phyloP scores from a whole-genome alignment of 2,888 invertebrate species.

The Ophion costatus region DNA sequence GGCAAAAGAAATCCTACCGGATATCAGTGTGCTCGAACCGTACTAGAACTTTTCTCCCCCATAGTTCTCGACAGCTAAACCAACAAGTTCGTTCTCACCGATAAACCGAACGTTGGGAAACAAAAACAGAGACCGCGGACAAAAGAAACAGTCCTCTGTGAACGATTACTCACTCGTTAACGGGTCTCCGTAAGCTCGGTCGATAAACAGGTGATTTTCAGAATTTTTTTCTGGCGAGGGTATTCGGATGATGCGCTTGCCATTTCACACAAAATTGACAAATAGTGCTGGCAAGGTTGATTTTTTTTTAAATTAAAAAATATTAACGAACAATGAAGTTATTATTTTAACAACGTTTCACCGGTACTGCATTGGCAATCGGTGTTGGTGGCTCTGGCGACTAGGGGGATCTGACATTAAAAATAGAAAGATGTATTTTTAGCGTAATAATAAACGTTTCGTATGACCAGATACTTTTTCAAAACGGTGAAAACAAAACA shows the following conservation, averaged over 20 bases:
- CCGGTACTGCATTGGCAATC: no score
- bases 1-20: constrained; percentile 30
- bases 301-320: neutral
- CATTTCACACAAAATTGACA: neutral
- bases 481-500: no score
- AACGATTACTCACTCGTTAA: constrained; percentile 44
- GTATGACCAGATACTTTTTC: no score
- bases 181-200: neutral
- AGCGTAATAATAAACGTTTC: no score
- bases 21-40: constrained; percentile 28
- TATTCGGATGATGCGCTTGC: neutral
- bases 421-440: no score
- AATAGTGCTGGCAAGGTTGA: neutral
- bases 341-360: no score
- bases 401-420: no score
- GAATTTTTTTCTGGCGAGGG: neutral
- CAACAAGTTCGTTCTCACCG: constrained; percentile 21
- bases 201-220: neutral
- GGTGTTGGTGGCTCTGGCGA: no score
- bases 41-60: constrained; percentile 19
- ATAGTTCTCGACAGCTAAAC: constrained; percentile 23
- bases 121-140: neutral
- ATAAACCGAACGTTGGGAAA: constrained; percentile 15
- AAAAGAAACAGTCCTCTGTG: constrained; percentile 9
- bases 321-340: no score